These are phyloP conservation scores for Melanerpes formicivorus DNA, from an alignment of 2,113 vertebrate species.

Conservation along the genomic window DNA sequence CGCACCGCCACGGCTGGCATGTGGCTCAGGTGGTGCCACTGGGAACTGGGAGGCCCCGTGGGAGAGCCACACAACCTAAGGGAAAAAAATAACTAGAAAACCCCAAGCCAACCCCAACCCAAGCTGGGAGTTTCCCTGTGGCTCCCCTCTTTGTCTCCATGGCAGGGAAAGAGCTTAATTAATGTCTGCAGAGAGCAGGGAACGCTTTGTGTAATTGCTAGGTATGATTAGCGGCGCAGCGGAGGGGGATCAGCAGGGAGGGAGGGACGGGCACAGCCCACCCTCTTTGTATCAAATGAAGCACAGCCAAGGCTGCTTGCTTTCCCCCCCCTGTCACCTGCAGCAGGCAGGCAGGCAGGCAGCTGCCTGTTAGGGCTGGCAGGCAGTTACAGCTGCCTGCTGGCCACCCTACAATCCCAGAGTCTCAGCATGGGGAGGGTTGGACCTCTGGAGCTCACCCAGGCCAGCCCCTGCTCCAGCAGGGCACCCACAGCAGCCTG, in stretches of 20 bases:
- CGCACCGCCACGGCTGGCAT: neutral
- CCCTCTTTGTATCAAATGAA: slow-evolving; percentile 38
- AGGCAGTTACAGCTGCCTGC: neutral
- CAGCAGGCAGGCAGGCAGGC: neutral
- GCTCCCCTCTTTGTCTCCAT: slow-evolving; percentile 52
- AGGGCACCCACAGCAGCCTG: too few relatives aligned
- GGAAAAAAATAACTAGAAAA: neutral
- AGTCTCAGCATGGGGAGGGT: too few relatives aligned
- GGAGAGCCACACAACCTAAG: neutral
- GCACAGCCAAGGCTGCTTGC: neutral
- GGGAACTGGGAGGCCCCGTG: neutral
- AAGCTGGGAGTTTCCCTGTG: neutral
- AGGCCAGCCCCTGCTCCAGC: too few relatives aligned
- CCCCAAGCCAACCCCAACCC: neutral
- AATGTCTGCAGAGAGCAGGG: slow-evolving; percentile 26
- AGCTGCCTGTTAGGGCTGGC: neutral
- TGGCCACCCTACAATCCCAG: neutral
- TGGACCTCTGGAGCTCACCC: too few relatives aligned
- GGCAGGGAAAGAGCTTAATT: slow-evolving; percentile 37
- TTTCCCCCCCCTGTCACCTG: neutral
- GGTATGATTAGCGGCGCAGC: slow-evolving; percentile 33
- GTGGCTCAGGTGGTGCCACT: rapidly evolving
- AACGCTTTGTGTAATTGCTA: slow-evolving; percentile 50
- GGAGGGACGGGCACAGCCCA: slow-evolving; percentile 53
- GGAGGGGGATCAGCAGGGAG: slow-evolving; percentile 43